Base-by-base conservation (phyloP, 2,888 invertebrate species). In the Quadriops clusia region DNA sequence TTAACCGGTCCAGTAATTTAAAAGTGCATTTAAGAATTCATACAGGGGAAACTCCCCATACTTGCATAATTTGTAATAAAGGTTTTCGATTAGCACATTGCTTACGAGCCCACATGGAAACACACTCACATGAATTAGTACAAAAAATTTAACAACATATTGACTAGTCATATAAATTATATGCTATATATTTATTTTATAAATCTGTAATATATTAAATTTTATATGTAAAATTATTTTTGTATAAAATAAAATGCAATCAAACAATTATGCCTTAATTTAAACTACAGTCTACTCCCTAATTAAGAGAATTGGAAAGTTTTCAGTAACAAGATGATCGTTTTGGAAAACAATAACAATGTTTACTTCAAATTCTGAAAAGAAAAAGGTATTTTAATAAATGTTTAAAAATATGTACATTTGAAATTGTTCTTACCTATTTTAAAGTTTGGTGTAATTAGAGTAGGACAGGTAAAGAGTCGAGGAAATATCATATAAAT, bases 401-500 rank as follows among this genome's bases (percentile, higher is more conserved):
- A 26, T 15, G 18, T 9, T 30, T 18, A 23, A 18, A 29, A 23
- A 7, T 17, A 8, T 15, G 13, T 17, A 31, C 18, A 8, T 23
- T 8, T 37, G n/a, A 8, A 37, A 15, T 26, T 28, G 22, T 35
- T 46, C 68, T 63, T 61, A 89, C 93, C 93, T 42, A 95, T 84
- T 74, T 93, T 94, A 57, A 95, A 95, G 64, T 89, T 85, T 47
- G 78, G 77, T 2, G 93, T 89, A 37, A 78, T 70, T 37, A 93
- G 69, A 23, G 93, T 89, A 21, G 94, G 91, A 56, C 94, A 94
- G 2, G 94, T 89, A 63, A 95, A 97, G 28, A 95, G 69, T 27
- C 95, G 67, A 30, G 95, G 95, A 60, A 95, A 83, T 53, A 94
- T 77, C 93, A 95, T 93, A 63, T 86, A 77, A 53, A 95, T 84